Percentiles rank a stretch among this genome's conserved stretches.
phyloP scores from a whole-genome alignment of 2,888 invertebrate genomes.

The Venusia cambrica region DNA sequence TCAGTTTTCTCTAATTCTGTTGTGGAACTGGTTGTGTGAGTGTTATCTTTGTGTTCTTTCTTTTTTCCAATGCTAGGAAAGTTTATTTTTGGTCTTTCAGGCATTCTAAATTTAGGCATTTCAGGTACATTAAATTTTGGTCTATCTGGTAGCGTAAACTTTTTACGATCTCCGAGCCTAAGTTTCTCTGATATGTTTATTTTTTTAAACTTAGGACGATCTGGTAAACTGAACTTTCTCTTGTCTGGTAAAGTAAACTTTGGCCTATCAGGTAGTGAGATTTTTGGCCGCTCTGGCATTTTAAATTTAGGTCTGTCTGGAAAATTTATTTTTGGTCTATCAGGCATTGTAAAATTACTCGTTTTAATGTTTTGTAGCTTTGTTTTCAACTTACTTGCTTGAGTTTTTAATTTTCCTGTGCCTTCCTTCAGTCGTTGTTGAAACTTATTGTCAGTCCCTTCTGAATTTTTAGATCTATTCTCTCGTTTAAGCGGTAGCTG shows the following conservation, averaged over 20 bases:
- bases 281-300: slow-evolving; percentile 78
- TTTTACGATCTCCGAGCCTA: slow-evolving; percentile 78
- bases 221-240: slow-evolving; percentile 84
- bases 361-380: slow-evolving; percentile 84
- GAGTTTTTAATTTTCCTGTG: slow-evolving; percentile 85
- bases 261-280: slow-evolving; percentile 79
- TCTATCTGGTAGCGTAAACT: slow-evolving; percentile 82
- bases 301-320: slow-evolving; percentile 78
- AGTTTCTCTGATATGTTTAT: slow-evolving; percentile 77
- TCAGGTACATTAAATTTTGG: slow-evolving; percentile 79
- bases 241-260: slow-evolving; percentile 81
- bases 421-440: slow-evolving; percentile 85
- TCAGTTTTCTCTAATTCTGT: slow-evolving; percentile 66
- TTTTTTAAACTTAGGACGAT: slow-evolving; percentile 78
- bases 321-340: slow-evolving; percentile 79
- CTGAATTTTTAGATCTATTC: slow-evolving; percentile 74
- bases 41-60: slow-evolving; percentile 61
- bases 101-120: slow-evolving; percentile 79
- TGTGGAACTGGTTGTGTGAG: slow-evolving; percentile 60
- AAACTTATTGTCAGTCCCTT: slow-evolving; percentile 78
- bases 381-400: slow-evolving; percentile 87
- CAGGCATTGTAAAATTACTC: slow-evolving; percentile 75
- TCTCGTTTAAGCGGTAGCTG: slow-evolving; percentile 82
- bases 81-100: slow-evolving; percentile 82
- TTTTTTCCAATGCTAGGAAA: slow-evolving; percentile 83